These are phyloP conservation scores for Lasius fuliginosus DNA, from an alignment of 2,888 invertebrate genomes.

Conservation along the genomic window DNA sequence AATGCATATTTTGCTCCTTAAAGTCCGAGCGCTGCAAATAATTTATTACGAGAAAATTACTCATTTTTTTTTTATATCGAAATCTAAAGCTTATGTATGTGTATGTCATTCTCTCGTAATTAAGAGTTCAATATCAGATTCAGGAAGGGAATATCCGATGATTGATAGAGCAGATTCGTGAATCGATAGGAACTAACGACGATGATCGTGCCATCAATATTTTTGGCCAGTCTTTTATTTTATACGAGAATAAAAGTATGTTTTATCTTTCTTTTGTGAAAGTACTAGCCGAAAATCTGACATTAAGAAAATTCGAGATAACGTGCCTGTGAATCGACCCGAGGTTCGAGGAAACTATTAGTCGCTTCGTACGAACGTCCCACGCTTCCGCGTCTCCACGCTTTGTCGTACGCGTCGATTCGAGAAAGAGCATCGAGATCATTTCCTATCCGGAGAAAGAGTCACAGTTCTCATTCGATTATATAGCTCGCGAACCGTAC, in stretches of 20 bases:
- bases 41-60: neutral
- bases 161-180: neutral
- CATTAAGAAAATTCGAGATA: neutral
- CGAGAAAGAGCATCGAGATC: slow-evolving; percentile 61
- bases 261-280: neutral
- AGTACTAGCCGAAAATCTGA: neutral
- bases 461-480: slow-evolving; percentile 39
- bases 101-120: neutral
- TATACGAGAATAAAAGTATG: neutral
- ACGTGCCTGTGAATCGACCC: neutral
- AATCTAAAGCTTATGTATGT: neutral
- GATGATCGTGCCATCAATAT: neutral
- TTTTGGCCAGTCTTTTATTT: neutral
- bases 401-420: slow-evolving; percentile 70
- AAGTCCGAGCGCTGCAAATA: neutral
- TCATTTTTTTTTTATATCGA: neutral
- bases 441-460: slow-evolving; percentile 72
- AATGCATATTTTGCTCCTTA: neutral
- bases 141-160: neutral
- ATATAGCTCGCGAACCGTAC: slow-evolving; percentile 66
- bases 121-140: neutral
- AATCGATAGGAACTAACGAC: neutral
- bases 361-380: neutral
- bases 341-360: neutral
- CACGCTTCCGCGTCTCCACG: slow-evolving; percentile 61